Base-by-base conservation (phyloP, 1,140 invertebrate genomes). In the Agrypnia vestita region DNA sequence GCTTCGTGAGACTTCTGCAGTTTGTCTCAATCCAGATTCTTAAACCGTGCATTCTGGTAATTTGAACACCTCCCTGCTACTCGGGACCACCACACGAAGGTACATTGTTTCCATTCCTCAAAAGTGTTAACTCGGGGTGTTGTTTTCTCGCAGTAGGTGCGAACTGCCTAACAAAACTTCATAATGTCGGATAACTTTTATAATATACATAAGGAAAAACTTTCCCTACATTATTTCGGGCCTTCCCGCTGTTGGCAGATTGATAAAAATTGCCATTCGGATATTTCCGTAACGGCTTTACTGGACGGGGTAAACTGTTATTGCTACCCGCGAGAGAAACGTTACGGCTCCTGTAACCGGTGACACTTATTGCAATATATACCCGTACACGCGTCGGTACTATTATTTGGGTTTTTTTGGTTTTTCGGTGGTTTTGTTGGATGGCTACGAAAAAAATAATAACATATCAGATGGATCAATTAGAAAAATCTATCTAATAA, bases 191-290 rank as follows among this genome's bases (percentile, higher is more conserved):
- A 17, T 0, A 67, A 67, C 35, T 46, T 47, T 17, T 8, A 13
- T n/a, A 46, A 67, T 44, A 67, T 15, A 47, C 62, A 44, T 13
- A 3, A 44, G 62, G 6, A 59, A 56, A 21, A 59, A 21, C 17
- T 59, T 59, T 21, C 55, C 17, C 55, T 59, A 59, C 21, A 59
- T 59, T 59, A 67, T 43, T 44, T 15, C 43, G 44, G 62, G 43
- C 44, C 43, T 62, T 35, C 44, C 44, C 43, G 35, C 25, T 64
- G 67, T 25, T 51, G 47, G 67, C 46, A 76, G 76, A 81, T 81
- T 81, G 80, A 81, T 81, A 81, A 81, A 76, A 81, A 81, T 81
- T 64, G 80, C 44, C 56, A 51, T 55, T 46, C 47, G 21, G 55
- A 78, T 55, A 46, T 77, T 76, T 76, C 75, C 53, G 55, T 72